Conservation (phyloP, 2,113 vertebrate species). For the Megaleporinus macrocephalus region DNA sequence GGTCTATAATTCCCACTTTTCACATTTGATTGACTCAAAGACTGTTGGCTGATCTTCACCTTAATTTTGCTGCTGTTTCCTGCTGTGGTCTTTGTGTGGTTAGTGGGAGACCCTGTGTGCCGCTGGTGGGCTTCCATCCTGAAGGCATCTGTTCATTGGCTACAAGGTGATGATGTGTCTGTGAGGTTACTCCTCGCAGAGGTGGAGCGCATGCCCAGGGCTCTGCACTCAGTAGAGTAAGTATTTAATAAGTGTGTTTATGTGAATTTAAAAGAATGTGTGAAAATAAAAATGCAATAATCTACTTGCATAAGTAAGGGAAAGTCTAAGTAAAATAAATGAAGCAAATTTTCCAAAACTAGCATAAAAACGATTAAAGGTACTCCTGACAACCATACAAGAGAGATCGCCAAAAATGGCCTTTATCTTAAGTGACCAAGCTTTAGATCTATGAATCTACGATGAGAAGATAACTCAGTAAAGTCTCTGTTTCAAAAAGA, state of each 20-base stretch:
- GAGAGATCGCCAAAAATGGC: no score
- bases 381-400: no score
- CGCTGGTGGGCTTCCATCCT: slow-evolving; percentile 93
- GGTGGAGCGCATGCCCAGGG: slow-evolving; percentile 89
- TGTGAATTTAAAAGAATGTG: neutral
- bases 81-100: neutral
- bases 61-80: neutral
- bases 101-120: slow-evolving; percentile 90
- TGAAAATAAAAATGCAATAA: no score
- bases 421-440: no score
- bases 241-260: slow-evolving; percentile 58
- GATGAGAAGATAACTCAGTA: no score
- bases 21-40: neutral
- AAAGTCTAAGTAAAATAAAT: no score
- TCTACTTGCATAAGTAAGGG: no score
- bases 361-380: no score
- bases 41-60: no score
- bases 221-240: slow-evolving; percentile 90
- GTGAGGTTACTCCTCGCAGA: slow-evolving; percentile 84
- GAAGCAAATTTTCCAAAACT: no score
- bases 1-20: neutral
- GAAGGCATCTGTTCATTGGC: slow-evolving; percentile 87
- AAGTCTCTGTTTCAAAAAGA: no score
- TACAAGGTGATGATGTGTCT: slow-evolving; percentile 86
- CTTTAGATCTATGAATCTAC: no score